phyloP scores from a whole-genome alignment of 2,888 invertebrate genomes.

The Spisula solida region DNA sequence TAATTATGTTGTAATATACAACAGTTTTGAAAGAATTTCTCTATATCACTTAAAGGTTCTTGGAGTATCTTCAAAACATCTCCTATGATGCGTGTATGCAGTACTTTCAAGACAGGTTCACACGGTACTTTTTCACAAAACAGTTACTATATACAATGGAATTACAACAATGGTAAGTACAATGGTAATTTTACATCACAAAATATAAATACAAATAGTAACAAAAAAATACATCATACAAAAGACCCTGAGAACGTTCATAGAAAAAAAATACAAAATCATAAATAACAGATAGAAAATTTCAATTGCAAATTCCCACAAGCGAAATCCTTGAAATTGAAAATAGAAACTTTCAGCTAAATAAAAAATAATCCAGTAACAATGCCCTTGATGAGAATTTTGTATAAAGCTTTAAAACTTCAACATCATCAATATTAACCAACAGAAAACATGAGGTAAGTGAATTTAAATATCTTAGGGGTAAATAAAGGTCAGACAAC shows the following conservation, averaged over 20 bases:
- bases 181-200: slow-evolving; percentile 9
- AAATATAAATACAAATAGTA: slow-evolving; percentile 26
- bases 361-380: too few relatives aligned
- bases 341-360: too few relatives aligned
- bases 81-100: not conserved
- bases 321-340: too few relatives aligned
- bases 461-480: too few relatives aligned
- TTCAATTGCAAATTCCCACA: not conserved
- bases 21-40: too few relatives aligned
- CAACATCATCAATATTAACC: too few relatives aligned
- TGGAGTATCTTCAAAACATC: not conserved
- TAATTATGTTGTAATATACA: too few relatives aligned
- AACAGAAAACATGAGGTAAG: too few relatives aligned
- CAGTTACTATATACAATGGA: not conserved
- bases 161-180: not conserved
- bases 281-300: not conserved
- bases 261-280: slow-evolving; percentile 1
- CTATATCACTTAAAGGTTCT: not conserved
- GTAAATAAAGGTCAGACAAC: too few relatives aligned
- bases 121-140: not conserved
- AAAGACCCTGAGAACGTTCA: slow-evolving; percentile 49
- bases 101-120: not conserved
- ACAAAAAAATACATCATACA: slow-evolving; percentile 28
- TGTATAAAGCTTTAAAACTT: too few relatives aligned
- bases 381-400: too few relatives aligned